Conservation (phyloP, 2,888 invertebrate genomes). For the Amiota minor region DNA sequence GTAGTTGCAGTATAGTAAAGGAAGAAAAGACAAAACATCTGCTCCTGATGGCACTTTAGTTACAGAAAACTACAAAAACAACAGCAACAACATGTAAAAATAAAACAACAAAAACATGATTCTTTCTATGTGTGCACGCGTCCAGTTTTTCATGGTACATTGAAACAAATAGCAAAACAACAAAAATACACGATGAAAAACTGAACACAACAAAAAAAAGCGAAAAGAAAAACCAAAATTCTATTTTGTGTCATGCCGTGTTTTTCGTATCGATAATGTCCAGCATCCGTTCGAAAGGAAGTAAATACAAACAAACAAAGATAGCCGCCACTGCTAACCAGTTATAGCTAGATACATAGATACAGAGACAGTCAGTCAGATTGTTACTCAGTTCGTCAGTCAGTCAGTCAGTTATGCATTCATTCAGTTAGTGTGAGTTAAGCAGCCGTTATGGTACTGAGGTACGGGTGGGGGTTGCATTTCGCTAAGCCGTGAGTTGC, state of each 20-base stretch:
- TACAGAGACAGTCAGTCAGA: background rate
- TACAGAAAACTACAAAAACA: constrained; percentile 60
- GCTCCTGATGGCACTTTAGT: constrained; percentile 71
- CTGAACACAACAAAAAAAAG: background rate
- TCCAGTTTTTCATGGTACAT: constrained; percentile 9
- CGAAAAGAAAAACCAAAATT: constrained; percentile 2
- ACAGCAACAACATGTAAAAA: constrained; percentile 27
- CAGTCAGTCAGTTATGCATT: background rate
- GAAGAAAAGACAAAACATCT: constrained; percentile 63
- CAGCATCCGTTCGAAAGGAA: constrained; percentile 64
- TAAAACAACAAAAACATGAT: constrained; percentile 27
- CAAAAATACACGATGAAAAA: background rate
- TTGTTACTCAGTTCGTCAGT: background rate
- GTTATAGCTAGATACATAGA: background rate
- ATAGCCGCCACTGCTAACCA: background rate
- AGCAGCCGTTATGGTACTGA: background rate
- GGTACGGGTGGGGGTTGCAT: constrained; percentile 20
- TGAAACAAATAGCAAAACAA: background rate
- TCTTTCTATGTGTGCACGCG: constrained; percentile 18
- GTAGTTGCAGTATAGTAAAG: background rate
- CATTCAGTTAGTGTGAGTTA: background rate
- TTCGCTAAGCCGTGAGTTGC: background rate
- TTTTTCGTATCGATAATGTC: constrained; percentile 59
- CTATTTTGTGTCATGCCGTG: background rate
- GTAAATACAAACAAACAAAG: constrained; percentile 21